These are phyloP conservation scores for Rhizoglyphus robini DNA, from an alignment of 1,140 invertebrate genomes.

Conservation along the genomic window DNA sequence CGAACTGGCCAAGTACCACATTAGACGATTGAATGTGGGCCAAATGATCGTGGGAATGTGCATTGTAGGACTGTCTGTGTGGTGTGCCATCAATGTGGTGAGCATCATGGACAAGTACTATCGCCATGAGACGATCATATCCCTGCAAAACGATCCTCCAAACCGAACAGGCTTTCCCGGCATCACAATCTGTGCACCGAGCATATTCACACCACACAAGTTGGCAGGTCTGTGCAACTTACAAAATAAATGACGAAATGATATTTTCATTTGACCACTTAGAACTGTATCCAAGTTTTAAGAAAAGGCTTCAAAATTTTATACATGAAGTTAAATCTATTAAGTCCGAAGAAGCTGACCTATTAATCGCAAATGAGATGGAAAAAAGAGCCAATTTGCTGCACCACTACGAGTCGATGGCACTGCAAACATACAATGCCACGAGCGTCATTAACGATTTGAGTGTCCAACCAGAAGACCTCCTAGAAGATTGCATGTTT, in stretches of 20 bases:
- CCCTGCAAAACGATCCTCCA: neutral
- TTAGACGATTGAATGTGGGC: neutral
- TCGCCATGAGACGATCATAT: neutral
- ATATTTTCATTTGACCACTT: too few relatives aligned
- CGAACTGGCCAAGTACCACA: neutral
- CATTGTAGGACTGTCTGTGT: neutral
- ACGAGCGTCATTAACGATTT: neutral
- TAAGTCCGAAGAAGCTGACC: neutral
- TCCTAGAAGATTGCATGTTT: neutral
- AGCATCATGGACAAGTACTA: neutral
- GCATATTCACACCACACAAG: neutral
- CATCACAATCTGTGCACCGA: conserved; percentile 1
- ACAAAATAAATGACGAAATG: too few relatives aligned
- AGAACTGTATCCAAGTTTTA: too few relatives aligned
- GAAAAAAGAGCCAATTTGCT: neutral
- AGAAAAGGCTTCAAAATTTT: neutral
- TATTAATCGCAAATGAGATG: neutral
- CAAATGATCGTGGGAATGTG: neutral
- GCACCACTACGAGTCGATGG: neutral
- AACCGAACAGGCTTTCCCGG: neutral
- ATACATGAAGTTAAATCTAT: neutral
- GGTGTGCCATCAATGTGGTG: neutral
- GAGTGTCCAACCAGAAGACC: neutral
- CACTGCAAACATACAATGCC: neutral
- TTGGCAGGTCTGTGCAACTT: too few relatives aligned